Base-by-base conservation (phyloP, 64 coral and sea anemone genomes). In the Orbicella faveolata region DNA sequence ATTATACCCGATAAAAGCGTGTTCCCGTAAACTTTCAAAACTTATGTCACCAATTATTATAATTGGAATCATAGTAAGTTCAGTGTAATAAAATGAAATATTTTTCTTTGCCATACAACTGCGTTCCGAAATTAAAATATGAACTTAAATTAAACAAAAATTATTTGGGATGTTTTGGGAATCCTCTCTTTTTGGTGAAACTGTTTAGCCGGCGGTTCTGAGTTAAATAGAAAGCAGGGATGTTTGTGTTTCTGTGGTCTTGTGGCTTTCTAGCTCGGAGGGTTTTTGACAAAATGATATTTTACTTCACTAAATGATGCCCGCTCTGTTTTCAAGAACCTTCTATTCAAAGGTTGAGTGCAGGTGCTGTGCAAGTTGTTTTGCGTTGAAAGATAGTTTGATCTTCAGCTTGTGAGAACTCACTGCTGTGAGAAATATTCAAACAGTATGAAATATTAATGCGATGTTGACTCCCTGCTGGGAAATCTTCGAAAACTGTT, bases 281-380 rank as follows among this genome's bases (percentile, higher is more conserved):
- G 26, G 39, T 66, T 70, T 84, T 84, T 84, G 62, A 84, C 81
- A 84, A 44, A 84, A 67, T 84, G 81, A 84, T 84, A 85, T 85
- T 66, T 85, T 73, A 72, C 82, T 54, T 52, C 67, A 66, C 21
- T 18, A 82, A 16, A 20, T 35, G 63, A 64, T 26, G 57, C 57
- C 9, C 77, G 34, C 25, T 35, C 53, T 63, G 57, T 81, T 81
- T 63, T 81, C 79, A 81, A 81, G 54, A 7, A 63, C 54, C 3
- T 70, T 85, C 82, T 73, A 15, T 85, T 72, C 82, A 85, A 72
- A 70, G 25, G 21, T 44, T 34, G 18, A 30, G 23, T 37, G 68
- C 82, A 85, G 82, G 64, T 85, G 82, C 68, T 73, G 30, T 52
- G 21, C 1, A 57, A 30, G 25, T 69, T 85, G 82, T 85, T 85